phyloP scores from a whole-genome alignment of 2,113 vertebrate species.

The Corvus cornix region DNA sequence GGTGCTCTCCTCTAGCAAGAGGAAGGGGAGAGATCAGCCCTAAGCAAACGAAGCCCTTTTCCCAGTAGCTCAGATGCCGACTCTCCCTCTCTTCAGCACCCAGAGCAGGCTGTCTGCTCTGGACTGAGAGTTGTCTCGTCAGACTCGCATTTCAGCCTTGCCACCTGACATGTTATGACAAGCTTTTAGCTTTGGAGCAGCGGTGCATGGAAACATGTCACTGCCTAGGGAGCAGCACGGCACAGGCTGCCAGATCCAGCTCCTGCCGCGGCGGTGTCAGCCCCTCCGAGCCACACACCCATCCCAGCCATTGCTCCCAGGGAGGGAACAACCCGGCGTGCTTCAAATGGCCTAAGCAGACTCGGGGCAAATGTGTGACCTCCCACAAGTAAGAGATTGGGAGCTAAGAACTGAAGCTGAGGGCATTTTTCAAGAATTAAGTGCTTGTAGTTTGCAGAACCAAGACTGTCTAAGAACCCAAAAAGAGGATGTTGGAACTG shows the following conservation, averaged over 20 bases:
- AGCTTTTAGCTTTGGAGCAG: background rate
- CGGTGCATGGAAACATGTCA: background rate
- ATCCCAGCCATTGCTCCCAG: accelerated
- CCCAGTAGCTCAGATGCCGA: background rate
- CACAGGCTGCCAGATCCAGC: background rate
- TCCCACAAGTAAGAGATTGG: background rate
- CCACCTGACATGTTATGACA: slow-evolving; percentile 27
- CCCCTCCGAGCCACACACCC: background rate
- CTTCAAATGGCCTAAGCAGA: background rate
- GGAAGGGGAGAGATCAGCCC: background rate
- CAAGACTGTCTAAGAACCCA: background rate
- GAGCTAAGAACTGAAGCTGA: background rate
- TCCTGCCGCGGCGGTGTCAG: background rate
- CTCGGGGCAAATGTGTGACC: background rate
- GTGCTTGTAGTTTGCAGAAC: background rate
- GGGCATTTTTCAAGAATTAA: background rate
- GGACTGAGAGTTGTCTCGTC: background rate
- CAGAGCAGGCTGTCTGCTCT: background rate
- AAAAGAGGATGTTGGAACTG: accelerated
- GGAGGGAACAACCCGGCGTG: background rate
- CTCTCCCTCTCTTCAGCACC: background rate
- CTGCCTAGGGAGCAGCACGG: background rate
- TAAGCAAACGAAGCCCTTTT: background rate
- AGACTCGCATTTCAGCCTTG: background rate
- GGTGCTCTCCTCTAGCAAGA: background rate